Conservation (phyloP, 2,888 invertebrate species). For the Cantharis flavilabris region DNA sequence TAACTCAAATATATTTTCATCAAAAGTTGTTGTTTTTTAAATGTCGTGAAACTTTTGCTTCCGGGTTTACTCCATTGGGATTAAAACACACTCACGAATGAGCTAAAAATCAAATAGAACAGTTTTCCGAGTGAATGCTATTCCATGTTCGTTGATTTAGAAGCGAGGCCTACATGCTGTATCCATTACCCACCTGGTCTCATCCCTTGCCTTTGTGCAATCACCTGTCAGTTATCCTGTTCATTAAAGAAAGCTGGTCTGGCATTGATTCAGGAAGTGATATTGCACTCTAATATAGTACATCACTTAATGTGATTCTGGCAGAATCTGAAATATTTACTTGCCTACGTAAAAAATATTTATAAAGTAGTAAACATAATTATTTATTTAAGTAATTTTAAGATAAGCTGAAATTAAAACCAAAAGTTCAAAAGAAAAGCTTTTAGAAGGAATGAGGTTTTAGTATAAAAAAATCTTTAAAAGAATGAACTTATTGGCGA, state of each 20-base stretch:
- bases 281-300: conserved; percentile 8
- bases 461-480: background rate
- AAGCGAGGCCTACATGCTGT: conserved; percentile 48
- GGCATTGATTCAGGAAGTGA: conserved; percentile 28
- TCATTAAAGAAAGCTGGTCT: conserved; percentile 38
- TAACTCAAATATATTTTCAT: conserved; percentile 4
- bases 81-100: conserved; percentile 22
- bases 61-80: conserved; percentile 18
- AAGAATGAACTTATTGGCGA: background rate
- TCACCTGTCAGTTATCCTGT: conserved; percentile 45
- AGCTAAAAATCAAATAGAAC: conserved; percentile 31
- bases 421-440: background rate
- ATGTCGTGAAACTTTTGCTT: conserved; percentile 18
- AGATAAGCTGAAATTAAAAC: background rate
- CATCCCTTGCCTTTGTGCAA: conserved; percentile 39
- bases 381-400: background rate
- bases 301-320: conserved; percentile 6
- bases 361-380: background rate
- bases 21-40: conserved; percentile 13
- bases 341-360: background rate
- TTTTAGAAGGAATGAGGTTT: background rate
- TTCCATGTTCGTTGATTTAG: conserved; percentile 46
- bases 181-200: conserved; percentile 48
- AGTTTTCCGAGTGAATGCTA: conserved; percentile 45
- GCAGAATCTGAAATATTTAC: background rate